Base-by-base conservation (phyloP, 2,113 vertebrate species). In the Phyllopteryx taeniolatus region DNA sequence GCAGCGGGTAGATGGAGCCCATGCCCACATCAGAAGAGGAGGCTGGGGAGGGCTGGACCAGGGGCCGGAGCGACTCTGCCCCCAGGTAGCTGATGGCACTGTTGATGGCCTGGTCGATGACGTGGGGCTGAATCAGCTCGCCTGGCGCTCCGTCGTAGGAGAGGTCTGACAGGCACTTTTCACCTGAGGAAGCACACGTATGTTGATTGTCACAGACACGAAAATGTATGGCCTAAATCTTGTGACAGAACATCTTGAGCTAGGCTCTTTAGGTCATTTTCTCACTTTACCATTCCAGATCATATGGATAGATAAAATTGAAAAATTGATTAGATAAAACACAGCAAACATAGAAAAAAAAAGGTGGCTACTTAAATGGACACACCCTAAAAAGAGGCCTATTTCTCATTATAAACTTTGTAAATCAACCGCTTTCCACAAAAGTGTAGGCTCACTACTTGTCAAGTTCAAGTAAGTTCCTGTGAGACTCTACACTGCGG, bases 81-180 rank as follows among this genome's bases (percentile, higher is more conserved):
- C 97, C 98, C 75, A 99, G 90, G 89, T 99, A 99, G 77, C 92
- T 99, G 90, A 99, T 99, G 87, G 98, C 98, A 0, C 96, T 99
- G 90, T 99, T 99, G 88, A 99, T 99, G 88, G 98, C 96, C 90
- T 99, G 97, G 91, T 99, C 96, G 12, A 99, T 98, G 74, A 99
- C 97, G 0, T 96, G 96, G 0, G 96, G 96, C 86, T 98, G 96
- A 92, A 98, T 98, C 71, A 98, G 90, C 59, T 98, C 96, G 0
- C 91, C 92, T 47, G 91, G 43, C 39, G 91, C 90, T 60, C 91
- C 86, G 27, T 98, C 96, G 0, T 93, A 99, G 5, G 96, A 93
- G 68, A 97, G 86, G 68, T 99, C 96, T 0, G 95, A 89, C 73
- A 97, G 90, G 72, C 94, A 96, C 78, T 98, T 98, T 69, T 99